Percentiles rank a stretch among this genome's conserved stretches.
These are phyloP conservation scores for Cephus spinipes DNA, from an alignment of 2,888 invertebrate species.

Conservation along the genomic window DNA sequence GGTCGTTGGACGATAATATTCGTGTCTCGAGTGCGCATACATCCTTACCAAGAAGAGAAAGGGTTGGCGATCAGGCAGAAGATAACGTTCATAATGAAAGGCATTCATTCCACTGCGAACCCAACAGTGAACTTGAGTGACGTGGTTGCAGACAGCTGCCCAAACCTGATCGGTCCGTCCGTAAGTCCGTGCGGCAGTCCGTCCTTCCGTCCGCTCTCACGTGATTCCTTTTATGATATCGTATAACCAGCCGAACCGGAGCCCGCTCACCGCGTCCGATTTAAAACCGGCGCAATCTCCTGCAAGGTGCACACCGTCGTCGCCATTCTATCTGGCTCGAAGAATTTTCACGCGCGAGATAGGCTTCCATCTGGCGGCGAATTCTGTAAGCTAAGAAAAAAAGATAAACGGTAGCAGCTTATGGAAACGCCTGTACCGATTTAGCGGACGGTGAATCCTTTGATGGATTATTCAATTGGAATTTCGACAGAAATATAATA, in stretches of 20 bases:
- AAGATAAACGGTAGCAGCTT: not conserved
- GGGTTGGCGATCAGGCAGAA: conserved; percentile 53
- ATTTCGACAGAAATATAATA: not conserved
- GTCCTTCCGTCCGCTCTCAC: conserved; percentile 43
- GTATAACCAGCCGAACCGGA: conserved; percentile 59
- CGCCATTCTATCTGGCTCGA: not conserved
- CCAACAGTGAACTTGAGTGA: conserved; percentile 64
- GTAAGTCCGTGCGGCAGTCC: conserved; percentile 43
- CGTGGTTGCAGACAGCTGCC: conserved; percentile 66
- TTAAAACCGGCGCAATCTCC: conserved; percentile 13
- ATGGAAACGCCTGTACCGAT: not conserved
- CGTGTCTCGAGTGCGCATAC: conserved; percentile 15
- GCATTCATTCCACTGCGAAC: conserved; percentile 60
- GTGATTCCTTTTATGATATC: conserved; percentile 64
- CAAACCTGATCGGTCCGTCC: conserved; percentile 61
- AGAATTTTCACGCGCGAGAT: conserved; percentile 9
- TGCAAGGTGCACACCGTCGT: conserved; percentile 19
- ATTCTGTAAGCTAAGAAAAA: not conserved
- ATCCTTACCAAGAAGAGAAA: conserved; percentile 36
- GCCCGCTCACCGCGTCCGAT: conserved; percentile 22
- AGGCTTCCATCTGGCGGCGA: conserved; percentile 5
- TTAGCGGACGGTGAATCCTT: not conserved
- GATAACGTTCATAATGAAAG: conserved; percentile 65
- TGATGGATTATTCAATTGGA: not conserved
- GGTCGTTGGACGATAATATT: conserved; percentile 41